A percentile compares a stretch with the other conserved stretches of the same genome.
phyloP scores from a whole-genome alignment of 2,888 invertebrate species.

The Cordilura impudica region DNA sequence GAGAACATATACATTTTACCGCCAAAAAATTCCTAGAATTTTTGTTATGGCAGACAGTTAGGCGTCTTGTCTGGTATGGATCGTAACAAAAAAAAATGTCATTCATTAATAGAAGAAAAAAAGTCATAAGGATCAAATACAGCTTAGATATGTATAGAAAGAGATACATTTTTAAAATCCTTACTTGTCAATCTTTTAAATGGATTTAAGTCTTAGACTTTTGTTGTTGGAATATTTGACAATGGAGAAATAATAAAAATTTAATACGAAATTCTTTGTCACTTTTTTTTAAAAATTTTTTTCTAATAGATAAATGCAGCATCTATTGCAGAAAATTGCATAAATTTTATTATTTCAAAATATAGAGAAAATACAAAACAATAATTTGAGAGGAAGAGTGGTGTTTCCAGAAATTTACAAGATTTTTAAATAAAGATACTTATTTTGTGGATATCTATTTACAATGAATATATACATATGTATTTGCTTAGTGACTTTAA shows the following conservation, averaged over 20 bases:
- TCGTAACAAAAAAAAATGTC: neutral
- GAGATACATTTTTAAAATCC: neutral
- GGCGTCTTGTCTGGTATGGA: constrained; percentile 15
- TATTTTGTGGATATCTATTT: too few species aligned
- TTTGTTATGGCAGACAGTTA: constrained; percentile 27
- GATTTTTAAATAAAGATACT: too few species aligned
- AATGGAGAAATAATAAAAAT: neutral
- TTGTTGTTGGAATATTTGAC: neutral
- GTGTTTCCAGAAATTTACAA: too few species aligned
- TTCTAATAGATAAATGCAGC: neutral
- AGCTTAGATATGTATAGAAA: constrained; percentile 33
- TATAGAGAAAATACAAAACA: too few species aligned
- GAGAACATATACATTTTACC: constrained; percentile 39
- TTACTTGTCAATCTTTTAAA: constrained; percentile 40
- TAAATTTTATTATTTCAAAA: neutral
- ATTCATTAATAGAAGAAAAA: constrained; percentile 23
- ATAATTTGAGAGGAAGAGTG: too few species aligned
- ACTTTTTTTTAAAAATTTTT: neutral
- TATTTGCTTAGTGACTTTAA: too few species aligned
- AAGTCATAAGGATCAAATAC: constrained; percentile 57
- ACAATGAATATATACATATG: too few species aligned
- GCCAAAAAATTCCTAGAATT: constrained; percentile 55
- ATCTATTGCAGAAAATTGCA: neutral
- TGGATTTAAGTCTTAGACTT: constrained; percentile 19
- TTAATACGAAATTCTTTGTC: neutral